Evolutionary conservation across 2,113 vertebrate genomes (phyloP), one percentile per base, ranked within the genome.

Genomic region (Salminus brasiliensis): DNA sequence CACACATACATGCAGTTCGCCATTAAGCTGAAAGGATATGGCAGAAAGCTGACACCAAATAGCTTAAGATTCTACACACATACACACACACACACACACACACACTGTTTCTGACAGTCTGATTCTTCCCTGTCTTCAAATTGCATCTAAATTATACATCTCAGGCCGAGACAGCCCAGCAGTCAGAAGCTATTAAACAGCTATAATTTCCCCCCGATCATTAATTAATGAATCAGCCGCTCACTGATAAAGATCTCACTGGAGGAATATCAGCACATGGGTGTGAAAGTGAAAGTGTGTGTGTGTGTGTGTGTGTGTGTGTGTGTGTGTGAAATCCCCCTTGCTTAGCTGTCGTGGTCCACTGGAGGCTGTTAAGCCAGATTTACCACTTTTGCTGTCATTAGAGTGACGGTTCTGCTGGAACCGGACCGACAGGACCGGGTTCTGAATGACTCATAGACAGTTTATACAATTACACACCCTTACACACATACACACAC

Each of bases 391-490:
- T 30, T 60, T 27, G 4, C 69, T 41, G 27, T 57, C 62, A 67
- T 80, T 32, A 53, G n/a, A 23, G 59, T n/a, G 32, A 10, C 25
- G 25, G 63, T 25, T 8, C n/a, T n/a, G 60, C 30, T 52, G 65
- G 65, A 89, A 92, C 92, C 91, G 86, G 90, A 63, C 16, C 60
- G 9, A 12, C 27, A 63, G 29, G 59, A 16, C 16, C 5, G 10
- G 39, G 39, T n/a, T n/a, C n/a, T n/a, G n/a, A n/a, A n/a, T n/a
- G n/a, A n/a, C n/a, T n/a, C n/a, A n/a, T n/a, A n/a, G n/a, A n/a
- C n/a, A n/a, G n/a, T n/a, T n/a, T n/a, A n/a, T n/a, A n/a, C n/a
- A n/a, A 2, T 8, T 8, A 6, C 12, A 43, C 39, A 43, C 6
- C 8, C n/a, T n/a, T n/a, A n/a, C n/a, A n/a, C 9, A 43, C 39